Base-by-base conservation (phyloP, 2,113 vertebrate species). In the Corythaixoides concolor region DNA sequence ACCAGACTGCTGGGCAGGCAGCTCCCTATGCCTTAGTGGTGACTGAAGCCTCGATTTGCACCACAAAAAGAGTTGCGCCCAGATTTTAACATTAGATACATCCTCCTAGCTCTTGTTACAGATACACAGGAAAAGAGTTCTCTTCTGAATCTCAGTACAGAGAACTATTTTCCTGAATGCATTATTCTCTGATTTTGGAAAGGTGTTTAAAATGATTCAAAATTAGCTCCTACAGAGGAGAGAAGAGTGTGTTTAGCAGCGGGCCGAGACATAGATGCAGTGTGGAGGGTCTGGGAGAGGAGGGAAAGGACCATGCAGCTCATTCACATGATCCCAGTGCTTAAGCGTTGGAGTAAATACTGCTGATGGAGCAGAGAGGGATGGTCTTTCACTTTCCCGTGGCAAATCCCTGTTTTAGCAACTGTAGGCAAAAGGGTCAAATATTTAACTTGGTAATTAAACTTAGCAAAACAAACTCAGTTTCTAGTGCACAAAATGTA, bases 321-420 rank as follows among this genome's bases (percentile, higher is more conserved):
- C 83, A n/a, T 32, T 59, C 20, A 30, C 26, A 13, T 30, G 79
- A 83, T 59, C 33, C 60, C 37, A 41, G 56, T 35, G 73, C 60
- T 74, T 92, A 85, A 86, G 64, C 37, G 35, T 4, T 80, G 88
- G 72, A 84, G 76, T 77, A 90, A 95, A 80, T 80, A 73, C 47
- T 83, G 84, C 59, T 66, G 58, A 66, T 80, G 79, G 73, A 67
- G 85, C 47, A 74, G 24, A 21, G 50, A 81, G 76, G 70, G 70
- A 67, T 14, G 68, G 55, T 56, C 91, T 86, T 86, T 59, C 64
- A 19, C 76, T 87, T 74, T 70, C 41, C 88, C 32, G 55, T 27
- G 47, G 73, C 72, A 95, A 93, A 95, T 81, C 79, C 76, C 68
- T 81, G 64, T 78, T 95, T 89, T 70, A 94, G 82, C 82, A 96